Base-by-base conservation (phyloP, 2,888 invertebrate genomes). In the Ernsta delagoae region DNA sequence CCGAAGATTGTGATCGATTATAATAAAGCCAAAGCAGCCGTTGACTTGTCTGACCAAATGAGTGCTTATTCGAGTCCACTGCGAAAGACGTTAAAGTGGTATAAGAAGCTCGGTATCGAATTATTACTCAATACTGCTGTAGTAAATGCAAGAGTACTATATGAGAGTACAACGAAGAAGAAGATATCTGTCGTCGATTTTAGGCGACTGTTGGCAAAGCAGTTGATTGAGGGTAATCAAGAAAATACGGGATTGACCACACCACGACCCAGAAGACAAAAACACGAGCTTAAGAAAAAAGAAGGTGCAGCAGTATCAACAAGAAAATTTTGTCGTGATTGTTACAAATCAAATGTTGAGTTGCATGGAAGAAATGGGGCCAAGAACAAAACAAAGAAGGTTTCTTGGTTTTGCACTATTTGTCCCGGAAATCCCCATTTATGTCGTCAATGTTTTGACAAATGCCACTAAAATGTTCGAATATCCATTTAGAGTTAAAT, bases 41-140 rank as follows among this genome's bases (percentile, higher is more conserved):
- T 66, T 41, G 66, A 66, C 66, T 41, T 66, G 12, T 54, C 54
- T 31, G 54, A 54, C 54, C 65, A 65, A 34, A 65, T 65, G 57
- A 65, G 24, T 11, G 57, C 65, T 9, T 65, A 65, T 34, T 65
- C 70, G 63, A 72, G 74, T 53, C 75, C 77, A 45, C 71, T 79
- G 45, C 70, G 78, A 67, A 79, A 77, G 74, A 75, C 75, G 59
- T 61, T 80, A 8, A 79, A 78, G 69, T 82, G 79, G 80, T 80
- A 78, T 70, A 73, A 67, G 63, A 81, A 80, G 70, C 66, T 80
- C 56, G 78, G 71, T 48, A 75, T 77, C 59, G 75, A 80, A 54
- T 67, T 79, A 11, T 48, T 78, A 50, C 69, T 79, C 64, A 76
- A 76, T 67, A 78, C 75, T 34, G 73, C 76, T 54, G 57, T 79